Evolutionary conservation across 2,888 invertebrate genomes (phyloP).

Genomic region (Sphaerolaimus hirsutus): DNA sequence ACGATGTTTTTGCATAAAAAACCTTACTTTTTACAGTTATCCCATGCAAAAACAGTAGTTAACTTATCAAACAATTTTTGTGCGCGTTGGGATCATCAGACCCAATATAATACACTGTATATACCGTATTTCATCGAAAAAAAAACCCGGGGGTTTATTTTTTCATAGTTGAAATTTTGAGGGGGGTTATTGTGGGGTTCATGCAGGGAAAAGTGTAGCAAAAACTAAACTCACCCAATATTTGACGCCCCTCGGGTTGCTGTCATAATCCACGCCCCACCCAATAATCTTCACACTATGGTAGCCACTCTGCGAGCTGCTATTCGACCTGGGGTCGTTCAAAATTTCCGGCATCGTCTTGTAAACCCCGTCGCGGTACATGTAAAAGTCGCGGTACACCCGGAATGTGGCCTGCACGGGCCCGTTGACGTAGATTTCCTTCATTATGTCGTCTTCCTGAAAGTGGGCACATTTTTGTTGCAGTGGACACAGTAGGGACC

Average conservation of each 20-base stretch:
- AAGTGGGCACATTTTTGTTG: neutral
- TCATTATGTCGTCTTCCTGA: constrained; percentile 52
- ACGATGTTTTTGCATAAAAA: too few relatives aligned
- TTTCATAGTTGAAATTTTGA: too few relatives aligned
- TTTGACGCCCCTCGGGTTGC: constrained; percentile 37
- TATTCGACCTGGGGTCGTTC: constrained; percentile 6
- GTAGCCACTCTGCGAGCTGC: constrained; percentile 34
- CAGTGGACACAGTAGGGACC: too few relatives aligned
- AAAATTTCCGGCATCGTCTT: constrained; percentile 25
- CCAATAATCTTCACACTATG: constrained; percentile 77
- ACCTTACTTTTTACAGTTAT: too few relatives aligned
- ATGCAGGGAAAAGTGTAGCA: too few relatives aligned
- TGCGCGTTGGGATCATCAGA: too few relatives aligned
- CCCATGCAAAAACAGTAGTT: too few relatives aligned
- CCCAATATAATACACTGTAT: too few relatives aligned
- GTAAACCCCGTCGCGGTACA: constrained; percentile 63
- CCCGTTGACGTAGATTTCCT: constrained; percentile 63
- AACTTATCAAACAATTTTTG: too few relatives aligned
- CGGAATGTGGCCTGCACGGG: constrained; percentile 79
- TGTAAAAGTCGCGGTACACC: constrained; percentile 73
- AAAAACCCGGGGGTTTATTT: too few relatives aligned
- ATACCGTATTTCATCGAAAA: too few relatives aligned
- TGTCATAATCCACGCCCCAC: constrained; percentile 36
- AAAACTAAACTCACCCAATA: constrained; percentile 45
- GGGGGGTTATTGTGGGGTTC: too few relatives aligned